phyloP scores from a whole-genome alignment of 2,113 vertebrate genomes.

The Prolemur simus region DNA sequence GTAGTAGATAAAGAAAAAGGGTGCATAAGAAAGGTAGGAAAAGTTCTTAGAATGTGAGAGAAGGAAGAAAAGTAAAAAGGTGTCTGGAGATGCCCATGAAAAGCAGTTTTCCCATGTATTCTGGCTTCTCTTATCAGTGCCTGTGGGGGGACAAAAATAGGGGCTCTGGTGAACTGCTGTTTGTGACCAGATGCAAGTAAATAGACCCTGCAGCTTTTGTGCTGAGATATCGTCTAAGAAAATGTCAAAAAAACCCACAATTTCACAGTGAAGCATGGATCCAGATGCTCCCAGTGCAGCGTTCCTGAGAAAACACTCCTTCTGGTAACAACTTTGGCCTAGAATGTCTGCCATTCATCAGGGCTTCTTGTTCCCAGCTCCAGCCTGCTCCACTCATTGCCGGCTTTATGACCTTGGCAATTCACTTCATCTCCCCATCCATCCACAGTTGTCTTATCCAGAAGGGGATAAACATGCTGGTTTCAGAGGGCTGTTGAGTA shows the following conservation, averaged over 20 bases:
- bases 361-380: neutral
- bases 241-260: neutral
- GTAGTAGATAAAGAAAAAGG: neutral
- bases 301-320: neutral
- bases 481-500: neutral
- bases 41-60: neutral
- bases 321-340: neutral
- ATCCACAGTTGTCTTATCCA: neutral
- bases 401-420: neutral
- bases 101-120: neutral
- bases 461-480: neutral
- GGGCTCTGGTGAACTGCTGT: neutral
- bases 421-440: neutral
- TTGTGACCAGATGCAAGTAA: neutral
- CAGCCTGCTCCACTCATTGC: neutral
- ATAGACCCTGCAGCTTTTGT: neutral
- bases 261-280: neutral
- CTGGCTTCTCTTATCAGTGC: neutral
- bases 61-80: neutral
- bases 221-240: neutral
- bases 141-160: neutral
- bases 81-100: neutral
- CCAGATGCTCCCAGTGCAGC: neutral
- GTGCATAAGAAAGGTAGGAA: neutral
- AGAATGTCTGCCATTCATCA: neutral